Percentiles rank a stretch among this genome's conserved stretches.
Conservation (phyloP, 2,797 vertebrate genomes). For the Prionace glauca region DNA sequence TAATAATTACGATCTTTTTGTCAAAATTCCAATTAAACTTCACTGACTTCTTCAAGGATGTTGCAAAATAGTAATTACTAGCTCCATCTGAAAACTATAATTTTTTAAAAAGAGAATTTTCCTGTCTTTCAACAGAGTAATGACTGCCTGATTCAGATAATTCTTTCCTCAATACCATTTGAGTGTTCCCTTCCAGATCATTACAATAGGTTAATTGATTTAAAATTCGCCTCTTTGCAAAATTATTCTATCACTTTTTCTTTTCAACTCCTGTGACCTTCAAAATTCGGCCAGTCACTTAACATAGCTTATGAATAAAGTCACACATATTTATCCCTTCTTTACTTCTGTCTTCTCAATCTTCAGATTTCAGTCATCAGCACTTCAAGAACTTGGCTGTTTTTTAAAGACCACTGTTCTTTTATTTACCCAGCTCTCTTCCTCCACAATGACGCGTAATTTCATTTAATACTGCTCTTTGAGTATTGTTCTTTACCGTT, state of each 20-base stretch:
- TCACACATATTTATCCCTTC: not conserved
- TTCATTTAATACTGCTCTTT: conserved; percentile 1
- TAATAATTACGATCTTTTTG: conserved; percentile 20
- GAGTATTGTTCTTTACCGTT: not conserved
- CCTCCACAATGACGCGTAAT: not conserved
- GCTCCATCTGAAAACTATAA: conserved; percentile 15
- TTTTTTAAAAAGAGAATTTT: not conserved
- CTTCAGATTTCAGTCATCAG: not conserved
- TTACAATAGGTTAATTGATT: conserved; percentile 11
- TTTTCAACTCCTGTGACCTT: not conserved
- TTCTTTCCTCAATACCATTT: conserved; percentile 9
- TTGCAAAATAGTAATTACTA: conserved; percentile 5
- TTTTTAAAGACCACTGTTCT: not conserved
- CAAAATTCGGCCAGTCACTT: not conserved
- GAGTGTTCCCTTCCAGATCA: conserved; percentile 24
- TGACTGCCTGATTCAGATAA: conserved; percentile 15
- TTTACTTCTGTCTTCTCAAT: not conserved
- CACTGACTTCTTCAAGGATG: not conserved
- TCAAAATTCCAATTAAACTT: conserved; percentile 33
- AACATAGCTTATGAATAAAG: not conserved
- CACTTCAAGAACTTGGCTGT: not conserved
- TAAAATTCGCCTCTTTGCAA: conserved; percentile 13
- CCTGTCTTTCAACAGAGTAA: conserved; percentile 15
- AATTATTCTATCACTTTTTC: conserved; percentile 20
- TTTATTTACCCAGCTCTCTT: not conserved